Evolutionary conservation across 2,888 invertebrate species (phyloP).

Genomic region (Eumerus sabulonum): DNA sequence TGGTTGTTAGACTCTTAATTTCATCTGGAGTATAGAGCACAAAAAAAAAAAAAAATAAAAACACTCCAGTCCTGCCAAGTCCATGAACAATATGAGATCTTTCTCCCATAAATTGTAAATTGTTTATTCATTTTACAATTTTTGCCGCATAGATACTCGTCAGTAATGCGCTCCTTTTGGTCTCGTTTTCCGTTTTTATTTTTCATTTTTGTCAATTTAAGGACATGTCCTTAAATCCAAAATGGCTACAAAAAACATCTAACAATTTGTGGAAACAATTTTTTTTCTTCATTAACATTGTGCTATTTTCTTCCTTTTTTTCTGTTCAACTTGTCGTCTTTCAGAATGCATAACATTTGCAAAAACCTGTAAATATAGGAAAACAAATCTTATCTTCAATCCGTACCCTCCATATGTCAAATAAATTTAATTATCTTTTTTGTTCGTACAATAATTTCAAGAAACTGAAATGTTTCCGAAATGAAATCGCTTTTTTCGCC

Average conservation of each 20-base stretch:
- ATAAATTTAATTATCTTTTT: too few species aligned
- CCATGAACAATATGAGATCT: conserved; percentile 29
- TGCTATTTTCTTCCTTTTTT: conserved; percentile 49
- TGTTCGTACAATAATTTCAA: conserved; percentile 15
- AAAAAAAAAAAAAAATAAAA: conserved; percentile 34
- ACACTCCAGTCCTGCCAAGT: conserved; percentile 66
- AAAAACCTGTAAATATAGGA: conserved; percentile 55
- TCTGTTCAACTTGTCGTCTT: conserved; percentile 61
- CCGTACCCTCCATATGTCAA: conserved; percentile 1
- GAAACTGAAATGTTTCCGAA: conserved; percentile 1
- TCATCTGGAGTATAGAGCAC: conserved; percentile 35
- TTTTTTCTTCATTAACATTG: conserved; percentile 29
- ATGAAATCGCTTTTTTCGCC: conserved; percentile 28
- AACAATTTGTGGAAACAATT: conserved; percentile 11
- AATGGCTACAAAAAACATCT: background rate
- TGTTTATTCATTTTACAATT: background rate
- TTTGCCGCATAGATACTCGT: conserved; percentile 37
- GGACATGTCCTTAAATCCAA: too few species aligned
- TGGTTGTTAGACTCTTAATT: conserved; percentile 56
- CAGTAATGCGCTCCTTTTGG: conserved; percentile 40
- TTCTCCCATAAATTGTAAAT: conserved; percentile 43
- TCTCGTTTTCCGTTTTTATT: conserved; percentile 36
- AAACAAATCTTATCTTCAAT: conserved; percentile 11
- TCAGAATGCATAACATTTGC: conserved; percentile 68
- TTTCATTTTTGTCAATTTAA: conserved; percentile 43